Percentiles rank a stretch among this genome's conserved stretches.
Evolutionary conservation across 1,140 invertebrate species (phyloP).

Genomic region (Atta colombica): DNA sequence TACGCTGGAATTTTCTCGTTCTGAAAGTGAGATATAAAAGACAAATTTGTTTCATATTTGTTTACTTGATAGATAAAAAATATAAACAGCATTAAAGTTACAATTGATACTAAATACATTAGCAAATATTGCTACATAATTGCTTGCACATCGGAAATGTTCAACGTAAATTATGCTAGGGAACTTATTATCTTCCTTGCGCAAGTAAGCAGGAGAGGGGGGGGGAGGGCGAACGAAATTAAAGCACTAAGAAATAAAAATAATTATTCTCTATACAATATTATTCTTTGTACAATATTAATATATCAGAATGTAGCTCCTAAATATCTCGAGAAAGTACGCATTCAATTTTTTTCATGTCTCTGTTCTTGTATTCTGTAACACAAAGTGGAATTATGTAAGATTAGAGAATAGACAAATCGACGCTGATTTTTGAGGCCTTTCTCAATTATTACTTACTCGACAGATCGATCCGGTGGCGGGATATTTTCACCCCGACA

Average conservation of each 20-base stretch:
- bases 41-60: background rate
- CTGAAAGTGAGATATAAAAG: background rate
- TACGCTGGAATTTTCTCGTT: background rate
- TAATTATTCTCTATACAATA: background rate
- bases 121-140: background rate
- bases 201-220: background rate
- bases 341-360: slow-evolving; percentile 11
- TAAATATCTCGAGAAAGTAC: slow-evolving; percentile 34
- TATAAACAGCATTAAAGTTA: background rate
- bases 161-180: background rate
- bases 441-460: slow-evolving; percentile 79
- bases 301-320: background rate
- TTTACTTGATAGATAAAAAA: background rate
- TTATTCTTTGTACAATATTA: background rate
- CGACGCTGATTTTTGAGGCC: background rate
- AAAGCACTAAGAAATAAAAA: background rate
- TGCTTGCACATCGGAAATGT: background rate
- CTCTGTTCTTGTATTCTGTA: background rate
- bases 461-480: slow-evolving; percentile 76
- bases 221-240: background rate
- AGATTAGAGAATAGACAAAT: slow-evolving; percentile 25
- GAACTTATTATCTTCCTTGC: background rate
- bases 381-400: background rate
- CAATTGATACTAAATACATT: background rate
- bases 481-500: slow-evolving; percentile 75